phyloP scores from a whole-genome alignment of 2,113 vertebrate species.

The Hepsetus odoe region DNA sequence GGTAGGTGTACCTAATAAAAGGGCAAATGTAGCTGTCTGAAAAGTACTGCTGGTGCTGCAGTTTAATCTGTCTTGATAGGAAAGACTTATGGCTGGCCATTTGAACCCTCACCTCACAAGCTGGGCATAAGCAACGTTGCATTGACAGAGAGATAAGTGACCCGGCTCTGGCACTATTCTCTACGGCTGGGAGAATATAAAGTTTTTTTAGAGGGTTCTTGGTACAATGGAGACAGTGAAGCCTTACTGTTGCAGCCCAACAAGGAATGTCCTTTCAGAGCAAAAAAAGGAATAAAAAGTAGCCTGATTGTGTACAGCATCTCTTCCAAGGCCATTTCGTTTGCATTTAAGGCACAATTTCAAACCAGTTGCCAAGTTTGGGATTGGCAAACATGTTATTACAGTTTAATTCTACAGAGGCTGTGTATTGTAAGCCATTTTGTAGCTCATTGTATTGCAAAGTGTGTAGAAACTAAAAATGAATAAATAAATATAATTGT shows the following conservation, averaged over 20 bases:
- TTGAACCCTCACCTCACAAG: constrained; percentile 14
- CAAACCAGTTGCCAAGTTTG: not conserved
- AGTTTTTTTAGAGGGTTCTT: not conserved
- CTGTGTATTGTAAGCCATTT: not conserved
- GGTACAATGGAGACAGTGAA: constrained; percentile 3
- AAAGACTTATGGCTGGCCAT: constrained; percentile 3
- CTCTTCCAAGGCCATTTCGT: constrained; percentile 20
- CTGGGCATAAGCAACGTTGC: constrained; percentile 4
- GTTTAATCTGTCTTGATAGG: constrained; percentile 13
- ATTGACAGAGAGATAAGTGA: constrained; percentile 5
- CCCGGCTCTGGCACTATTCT: not conserved
- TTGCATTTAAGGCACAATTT: constrained; percentile 24
- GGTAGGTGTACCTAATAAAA: not conserved
- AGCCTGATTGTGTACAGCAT: constrained; percentile 10
- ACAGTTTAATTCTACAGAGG: constrained; percentile 14
- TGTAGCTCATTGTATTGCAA: not conserved
- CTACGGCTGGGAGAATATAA: not conserved
- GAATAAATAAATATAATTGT: not conserved
- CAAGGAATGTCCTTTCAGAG: not conserved
- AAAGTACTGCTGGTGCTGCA: not conserved
- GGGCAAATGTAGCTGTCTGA: not conserved
- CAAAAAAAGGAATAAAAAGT: constrained; percentile 15
- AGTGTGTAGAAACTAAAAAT: not conserved
- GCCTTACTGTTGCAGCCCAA: constrained; percentile 32
- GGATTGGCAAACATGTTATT: constrained; percentile 23